Conservation (phyloP, 1,140 invertebrate species). For the Eumeta japonica region DNA sequence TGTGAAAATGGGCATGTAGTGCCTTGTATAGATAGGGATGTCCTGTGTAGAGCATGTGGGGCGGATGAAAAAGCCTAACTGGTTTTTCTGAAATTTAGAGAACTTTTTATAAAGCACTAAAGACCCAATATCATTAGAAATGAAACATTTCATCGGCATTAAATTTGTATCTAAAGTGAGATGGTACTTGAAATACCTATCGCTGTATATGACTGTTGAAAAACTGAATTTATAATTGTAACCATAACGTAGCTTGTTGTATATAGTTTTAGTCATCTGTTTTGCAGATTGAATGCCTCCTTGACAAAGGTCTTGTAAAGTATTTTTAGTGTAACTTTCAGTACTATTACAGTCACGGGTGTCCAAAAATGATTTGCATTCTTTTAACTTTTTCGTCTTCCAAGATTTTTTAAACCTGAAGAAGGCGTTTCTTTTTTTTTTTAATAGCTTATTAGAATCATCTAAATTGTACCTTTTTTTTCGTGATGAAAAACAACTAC, state of each 20-base stretch:
- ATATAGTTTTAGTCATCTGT: conserved; percentile 15
- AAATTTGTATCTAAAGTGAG: conserved; percentile 15
- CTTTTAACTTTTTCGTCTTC: conserved; percentile 3
- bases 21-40: conserved; percentile 5
- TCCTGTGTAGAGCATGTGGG: conserved; percentile 6
- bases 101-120: conserved; percentile 13
- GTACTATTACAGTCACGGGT: conserved; percentile 13
- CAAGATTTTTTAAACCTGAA: conserved; percentile 12
- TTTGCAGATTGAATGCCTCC: conserved; percentile 14
- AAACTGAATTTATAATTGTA: conserved; percentile 14
- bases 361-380: conserved; percentile 8
- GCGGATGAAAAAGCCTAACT: conserved; percentile 7
- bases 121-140: conserved; percentile 9
- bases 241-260: conserved; percentile 13
- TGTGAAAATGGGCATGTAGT: conserved; percentile 18
- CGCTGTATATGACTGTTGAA: conserved; percentile 46
- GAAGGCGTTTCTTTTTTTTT: conserved; percentile 9
- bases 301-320: conserved; percentile 7
- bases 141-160: conserved; percentile 13
- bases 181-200: conserved; percentile 42
- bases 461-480: no score
- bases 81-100: conserved; percentile 10
- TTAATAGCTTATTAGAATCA: no score
- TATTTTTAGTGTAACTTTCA: conserved; percentile 10
- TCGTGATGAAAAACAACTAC: no score